These are phyloP conservation scores for Globicephala melas DNA, from an alignment of 2,113 vertebrate genomes.

Conservation along the genomic window DNA sequence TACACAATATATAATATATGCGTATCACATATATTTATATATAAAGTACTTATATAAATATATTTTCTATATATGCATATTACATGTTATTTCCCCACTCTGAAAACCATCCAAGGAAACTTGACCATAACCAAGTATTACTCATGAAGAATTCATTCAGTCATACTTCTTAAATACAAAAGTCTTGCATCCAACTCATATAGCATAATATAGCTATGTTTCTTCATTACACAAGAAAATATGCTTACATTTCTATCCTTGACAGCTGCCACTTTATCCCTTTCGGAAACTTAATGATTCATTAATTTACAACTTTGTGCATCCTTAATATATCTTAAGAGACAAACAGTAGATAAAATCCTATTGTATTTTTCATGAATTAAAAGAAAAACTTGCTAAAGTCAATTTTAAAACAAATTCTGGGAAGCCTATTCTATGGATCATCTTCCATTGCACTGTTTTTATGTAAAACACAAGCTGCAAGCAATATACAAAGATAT, in stretches of 20 bases:
- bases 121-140: neutral
- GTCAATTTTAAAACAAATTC: constrained; percentile 9
- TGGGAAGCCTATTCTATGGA: neutral
- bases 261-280: neutral
- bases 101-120: neutral
- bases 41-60: neutral
- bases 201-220: neutral
- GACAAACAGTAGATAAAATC: neutral
- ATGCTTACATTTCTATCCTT: neutral
- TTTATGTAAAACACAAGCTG: neutral
- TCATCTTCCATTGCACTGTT: neutral
- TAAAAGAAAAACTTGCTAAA: neutral
- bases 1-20: neutral
- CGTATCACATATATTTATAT: neutral
- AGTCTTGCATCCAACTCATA: neutral
- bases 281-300: neutral
- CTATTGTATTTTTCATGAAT: neutral
- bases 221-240: neutral
- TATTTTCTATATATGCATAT: neutral
- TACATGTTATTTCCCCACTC: neutral
- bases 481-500: neutral
- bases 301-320: neutral
- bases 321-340: neutral
- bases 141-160: neutral
- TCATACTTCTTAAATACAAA: neutral